Conservation (phyloP, 2,888 invertebrate species). For the Synergus japonicus region DNA sequence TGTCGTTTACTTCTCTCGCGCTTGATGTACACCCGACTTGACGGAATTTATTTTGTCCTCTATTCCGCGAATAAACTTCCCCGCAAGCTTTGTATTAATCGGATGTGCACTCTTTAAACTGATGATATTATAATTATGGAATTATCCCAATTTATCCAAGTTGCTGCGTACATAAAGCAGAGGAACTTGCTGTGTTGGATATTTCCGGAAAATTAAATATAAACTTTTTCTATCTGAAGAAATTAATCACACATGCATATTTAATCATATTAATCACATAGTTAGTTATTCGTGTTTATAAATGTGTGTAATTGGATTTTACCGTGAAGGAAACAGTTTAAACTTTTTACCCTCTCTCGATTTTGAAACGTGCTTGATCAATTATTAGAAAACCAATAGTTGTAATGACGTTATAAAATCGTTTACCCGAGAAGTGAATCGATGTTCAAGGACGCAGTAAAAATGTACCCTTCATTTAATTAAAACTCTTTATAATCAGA, state of each 20-base stretch:
- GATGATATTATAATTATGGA: not conserved
- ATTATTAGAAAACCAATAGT: conserved; percentile 32
- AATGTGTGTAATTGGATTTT: not conserved
- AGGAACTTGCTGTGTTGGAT: not conserved
- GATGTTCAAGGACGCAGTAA: not conserved
- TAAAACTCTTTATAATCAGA: not conserved
- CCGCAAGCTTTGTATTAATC: not conserved
- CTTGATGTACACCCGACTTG: not conserved
- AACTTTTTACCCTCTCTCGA: not conserved
- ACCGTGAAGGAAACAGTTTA: not conserved
- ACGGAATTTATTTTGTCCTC: not conserved
- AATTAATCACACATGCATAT: too few species aligned
- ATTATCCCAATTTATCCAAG: not conserved
- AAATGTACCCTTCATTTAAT: not conserved
- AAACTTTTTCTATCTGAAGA: too few species aligned
- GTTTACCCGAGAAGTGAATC: not conserved
- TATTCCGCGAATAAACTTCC: not conserved
- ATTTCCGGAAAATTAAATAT: too few species aligned
- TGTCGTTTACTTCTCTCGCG: conserved; percentile 15
- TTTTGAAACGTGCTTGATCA: conserved; percentile 1
- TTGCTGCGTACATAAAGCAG: not conserved
- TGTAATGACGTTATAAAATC: conserved; percentile 7
- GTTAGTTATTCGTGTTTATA: not conserved
- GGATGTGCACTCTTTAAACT: not conserved
- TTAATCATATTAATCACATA: too few species aligned